Conservation (phyloP, 92 coral and sea anemone species). For the Porites rus region DNA sequence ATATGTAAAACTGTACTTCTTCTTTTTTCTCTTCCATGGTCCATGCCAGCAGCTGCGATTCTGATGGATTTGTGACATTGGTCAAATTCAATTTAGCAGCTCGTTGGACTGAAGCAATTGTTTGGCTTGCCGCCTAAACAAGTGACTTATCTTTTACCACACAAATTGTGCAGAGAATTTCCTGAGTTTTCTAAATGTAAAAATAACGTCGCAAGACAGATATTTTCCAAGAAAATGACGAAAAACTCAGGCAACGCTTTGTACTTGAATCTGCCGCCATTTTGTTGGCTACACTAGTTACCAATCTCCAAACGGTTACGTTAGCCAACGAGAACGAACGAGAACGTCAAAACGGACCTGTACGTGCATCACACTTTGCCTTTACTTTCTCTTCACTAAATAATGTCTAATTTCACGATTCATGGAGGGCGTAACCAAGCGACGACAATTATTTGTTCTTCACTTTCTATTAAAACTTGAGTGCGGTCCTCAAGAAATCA, state of each 20-base stretch:
- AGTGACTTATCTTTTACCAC: background rate
- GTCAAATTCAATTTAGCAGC: background rate
- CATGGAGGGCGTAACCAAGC: no score
- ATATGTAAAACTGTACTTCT: no score
- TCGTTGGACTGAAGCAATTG: background rate
- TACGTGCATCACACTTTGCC: no score
- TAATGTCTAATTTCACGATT: no score
- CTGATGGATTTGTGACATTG: background rate
- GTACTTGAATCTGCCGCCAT: constrained; percentile 36
- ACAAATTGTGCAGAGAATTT: background rate
- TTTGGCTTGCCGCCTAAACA: background rate
- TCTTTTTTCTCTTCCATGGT: background rate
- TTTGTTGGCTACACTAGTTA: constrained; percentile 1
- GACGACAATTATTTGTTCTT: no score
- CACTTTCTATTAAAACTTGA: no score
- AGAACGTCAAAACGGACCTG: no score
- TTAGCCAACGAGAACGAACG: no score
- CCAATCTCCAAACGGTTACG: background rate
- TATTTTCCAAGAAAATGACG: background rate
- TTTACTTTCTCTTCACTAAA: no score
- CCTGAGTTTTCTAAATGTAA: background rate
- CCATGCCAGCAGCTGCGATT: background rate
- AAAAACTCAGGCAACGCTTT: background rate
- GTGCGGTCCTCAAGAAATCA: no score
- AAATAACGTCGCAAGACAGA: background rate